Evolutionary conservation across 2,888 invertebrate species (phyloP), one percentile per base, ranked within the genome.

Genomic region (Stenodera caucasica): DNA sequence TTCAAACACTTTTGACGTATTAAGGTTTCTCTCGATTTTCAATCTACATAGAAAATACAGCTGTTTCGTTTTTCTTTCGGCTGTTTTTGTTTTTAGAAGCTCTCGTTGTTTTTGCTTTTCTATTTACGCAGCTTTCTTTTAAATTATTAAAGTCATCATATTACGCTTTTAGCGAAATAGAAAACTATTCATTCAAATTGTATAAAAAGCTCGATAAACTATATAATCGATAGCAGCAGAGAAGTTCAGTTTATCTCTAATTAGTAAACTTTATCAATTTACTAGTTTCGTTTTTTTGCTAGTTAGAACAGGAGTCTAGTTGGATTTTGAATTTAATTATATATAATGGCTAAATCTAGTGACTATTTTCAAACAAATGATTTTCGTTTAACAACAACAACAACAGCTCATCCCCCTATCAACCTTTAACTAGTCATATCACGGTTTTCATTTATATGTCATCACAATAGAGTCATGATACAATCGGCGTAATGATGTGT

Each of bases 401-500:
- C 33, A n/a, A n/a, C n/a, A n/a, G 21, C 33, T n/a, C n/a, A n/a
- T n/a, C n/a, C n/a, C n/a, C n/a, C 53, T 8, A 53, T 53, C 35
- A 53, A 53, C 32, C n/a, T 35, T 18, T 53, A 53, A 53, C 53
- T 53, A 53, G 15, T n/a, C 23, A 53, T 53, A 53, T 23, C 18
- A 21, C 52, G 33, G 21, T 23, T 21, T 21, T 53, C 21, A 35
- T 53, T 53, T 53, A 37, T 40, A 29, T 45, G 55, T 45, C 40
- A 54, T 21, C 55, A 18, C 29, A 54, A 37, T 29, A 23, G 26
- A 33, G 23, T 53, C 58, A 26, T 56, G 61, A 61, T 68, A 67
- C 63, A 62, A 68, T 70, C 69, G 60, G 57, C 65, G 56, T 67
- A 69, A 69, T 68, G 67, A 67, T 67, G 64, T 68, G 68, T 67